phyloP scores from a whole-genome alignment of 2,113 vertebrate genomes.

The Hirundichthys speculiger region DNA sequence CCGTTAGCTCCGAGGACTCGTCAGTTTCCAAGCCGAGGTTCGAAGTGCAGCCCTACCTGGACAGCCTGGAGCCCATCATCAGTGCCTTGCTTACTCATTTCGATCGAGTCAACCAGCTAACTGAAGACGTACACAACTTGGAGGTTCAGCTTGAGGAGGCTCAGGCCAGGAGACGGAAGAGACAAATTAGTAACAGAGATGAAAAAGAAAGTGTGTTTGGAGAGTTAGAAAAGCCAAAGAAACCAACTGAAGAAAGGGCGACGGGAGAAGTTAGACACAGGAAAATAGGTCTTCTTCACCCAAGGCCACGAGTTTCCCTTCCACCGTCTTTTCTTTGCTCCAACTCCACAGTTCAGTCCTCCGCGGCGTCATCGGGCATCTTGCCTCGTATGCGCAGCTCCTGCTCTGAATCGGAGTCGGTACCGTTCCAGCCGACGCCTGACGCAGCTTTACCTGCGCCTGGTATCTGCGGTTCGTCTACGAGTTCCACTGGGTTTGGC shows the following conservation, averaged over 20 bases:
- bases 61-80: conserved; percentile 74
- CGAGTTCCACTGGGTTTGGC: conserved; percentile 1
- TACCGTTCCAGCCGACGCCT: conserved; percentile 18
- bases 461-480: conserved; percentile 2
- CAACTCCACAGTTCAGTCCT: conserved; percentile 9
- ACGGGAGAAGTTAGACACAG: conserved; percentile 32
- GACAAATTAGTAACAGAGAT: conserved; percentile 10
- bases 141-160: conserved; percentile 72
- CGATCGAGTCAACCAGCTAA: conserved; percentile 76
- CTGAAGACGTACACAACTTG: conserved; percentile 71
- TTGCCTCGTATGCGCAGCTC: conserved; percentile 52
- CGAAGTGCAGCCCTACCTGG: conserved; percentile 65
- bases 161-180: conserved; percentile 58
- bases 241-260: not conserved
- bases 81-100: conserved; percentile 71
- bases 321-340: conserved; percentile 27
- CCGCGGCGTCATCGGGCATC: conserved; percentile 8
- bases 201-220: not conserved
- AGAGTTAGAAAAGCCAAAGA: conserved; percentile 21
- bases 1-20: conserved; percentile 68
- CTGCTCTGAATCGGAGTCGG: conserved; percentile 73
- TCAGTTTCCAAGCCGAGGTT: conserved; percentile 44
- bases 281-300: conserved; percentile 32
- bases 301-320: conserved; percentile 23
- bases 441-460: conserved; percentile 8